Evolutionary conservation across 2,888 invertebrate genomes (phyloP), one percentile per base, ranked within the genome.

Genomic region (Fragum fragum): DNA sequence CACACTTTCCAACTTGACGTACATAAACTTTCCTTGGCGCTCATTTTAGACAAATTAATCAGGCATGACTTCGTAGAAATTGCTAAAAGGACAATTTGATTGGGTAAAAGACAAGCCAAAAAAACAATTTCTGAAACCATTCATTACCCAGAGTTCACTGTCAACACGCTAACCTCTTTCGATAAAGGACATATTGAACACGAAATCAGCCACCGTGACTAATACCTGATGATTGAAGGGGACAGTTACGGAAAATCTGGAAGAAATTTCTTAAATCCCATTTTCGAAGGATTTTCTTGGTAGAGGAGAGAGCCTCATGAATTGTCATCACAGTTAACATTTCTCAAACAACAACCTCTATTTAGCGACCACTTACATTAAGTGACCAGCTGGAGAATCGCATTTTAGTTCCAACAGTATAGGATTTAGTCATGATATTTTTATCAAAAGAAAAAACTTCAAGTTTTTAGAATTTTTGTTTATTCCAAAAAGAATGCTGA

Each of bases 71-170:
- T 47, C 47, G 47, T 47, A 47, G 47, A 47, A 9, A 14, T 14
- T 18, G 47, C 47, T 47, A n/a, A 47, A 47, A 47, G 47, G 47
- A n/a, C 47, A 47, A 47, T 47, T 47, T 47, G 47, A 47, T 18
- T 47, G 14, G 47, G 14, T 47, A 47, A 47, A 47, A n/a, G 47
- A 47, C 47, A 47, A 47, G 16, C n/a, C n/a, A 47, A n/a, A 47
- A 39, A 18, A 3, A n/a, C 14, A n/a, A 47, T 47, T 47, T 47
- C 32, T 36, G 9, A 9, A 9, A 36, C 5, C 47, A 47, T 47
- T 14, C n/a, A 47, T 47, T 18, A 47, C 14, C 47, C 47, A 47
- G 14, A 14, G 18, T 18, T 47, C 47, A 14, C 47, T 14, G n/a
- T 47, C 47, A 47, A n/a, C 47, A 14, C 47, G 5, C 47, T 47